Percentiles rank a stretch among this genome's conserved stretches.
phyloP scores from a whole-genome alignment of 2,888 invertebrate genomes.

The Diaperis boleti region DNA sequence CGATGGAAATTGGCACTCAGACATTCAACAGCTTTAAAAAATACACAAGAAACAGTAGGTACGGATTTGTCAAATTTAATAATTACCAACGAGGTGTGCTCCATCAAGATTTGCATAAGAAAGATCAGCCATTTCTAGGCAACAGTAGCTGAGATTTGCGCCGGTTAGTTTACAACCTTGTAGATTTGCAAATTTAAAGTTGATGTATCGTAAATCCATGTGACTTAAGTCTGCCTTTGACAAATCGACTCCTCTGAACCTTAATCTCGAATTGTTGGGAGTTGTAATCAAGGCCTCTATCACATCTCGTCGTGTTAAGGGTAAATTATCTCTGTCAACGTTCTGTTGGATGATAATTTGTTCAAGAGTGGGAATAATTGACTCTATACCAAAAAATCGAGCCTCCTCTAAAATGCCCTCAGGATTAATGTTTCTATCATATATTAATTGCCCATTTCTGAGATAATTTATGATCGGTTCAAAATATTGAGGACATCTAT shows the following conservation, averaged over 20 bases:
- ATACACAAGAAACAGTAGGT: neutral
- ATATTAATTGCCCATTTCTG: slow-evolving; percentile 90
- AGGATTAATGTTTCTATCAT: slow-evolving; percentile 85
- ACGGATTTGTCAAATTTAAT: neutral
- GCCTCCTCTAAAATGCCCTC: slow-evolving; percentile 92
- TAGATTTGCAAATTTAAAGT: slow-evolving; percentile 97
- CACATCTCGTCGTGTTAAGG: slow-evolving; percentile 87
- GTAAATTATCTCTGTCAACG: slow-evolving; percentile 69
- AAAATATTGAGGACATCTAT: slow-evolving; percentile 93
- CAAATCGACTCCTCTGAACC: slow-evolving; percentile 95
- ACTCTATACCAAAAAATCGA: slow-evolving; percentile 86
- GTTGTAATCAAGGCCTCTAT: slow-evolving; percentile 88
- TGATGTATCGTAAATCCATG: slow-evolving; percentile 90
- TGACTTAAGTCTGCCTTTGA: slow-evolving; percentile 90
- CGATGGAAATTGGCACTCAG: slow-evolving; percentile 79
- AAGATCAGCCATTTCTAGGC: slow-evolving; percentile 92
- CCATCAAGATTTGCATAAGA: slow-evolving; percentile 89
- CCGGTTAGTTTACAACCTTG: slow-evolving; percentile 86
- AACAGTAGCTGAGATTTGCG: slow-evolving; percentile 89
- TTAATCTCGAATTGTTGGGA: slow-evolving; percentile 80
- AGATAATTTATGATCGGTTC: slow-evolving; percentile 96
- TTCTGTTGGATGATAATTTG: slow-evolving; percentile 68
- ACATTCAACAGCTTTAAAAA: slow-evolving; percentile 70
- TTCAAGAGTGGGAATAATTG: slow-evolving; percentile 78
- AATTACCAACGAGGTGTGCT: slow-evolving; percentile 81